Evolutionary conservation across 2,888 invertebrate genomes (phyloP).

Genomic region (Orthosia gothica): DNA sequence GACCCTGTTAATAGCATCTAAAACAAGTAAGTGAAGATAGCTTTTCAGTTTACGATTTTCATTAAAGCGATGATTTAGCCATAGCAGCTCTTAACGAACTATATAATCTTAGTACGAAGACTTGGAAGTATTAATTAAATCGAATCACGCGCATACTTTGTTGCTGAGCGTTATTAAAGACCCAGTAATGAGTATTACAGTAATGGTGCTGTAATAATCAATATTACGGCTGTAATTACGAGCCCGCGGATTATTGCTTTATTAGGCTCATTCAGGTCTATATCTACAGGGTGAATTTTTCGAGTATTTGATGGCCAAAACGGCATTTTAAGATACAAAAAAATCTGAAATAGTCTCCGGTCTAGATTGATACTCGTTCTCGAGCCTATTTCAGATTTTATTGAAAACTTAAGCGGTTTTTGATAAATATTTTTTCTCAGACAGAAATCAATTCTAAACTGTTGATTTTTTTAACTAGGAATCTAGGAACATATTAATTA

Average conservation of each 20-base stretch:
- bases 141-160: constrained; percentile 73
- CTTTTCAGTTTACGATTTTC: constrained; percentile 51
- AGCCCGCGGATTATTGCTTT: constrained; percentile 76
- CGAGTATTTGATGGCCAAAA: background rate
- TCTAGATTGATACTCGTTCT: no score
- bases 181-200: constrained; percentile 65
- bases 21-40: constrained; percentile 13
- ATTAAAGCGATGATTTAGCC: constrained; percentile 40
- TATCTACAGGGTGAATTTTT: constrained; percentile 25
- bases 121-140: constrained; percentile 65
- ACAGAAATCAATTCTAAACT: background rate
- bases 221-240: constrained; percentile 75
- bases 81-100: constrained; percentile 39
- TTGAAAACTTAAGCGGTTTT: no score
- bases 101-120: constrained; percentile 45
- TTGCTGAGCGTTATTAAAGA: constrained; percentile 70
- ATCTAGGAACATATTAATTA: no score
- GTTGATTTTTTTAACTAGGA: background rate
- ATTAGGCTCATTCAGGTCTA: constrained; percentile 65
- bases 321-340: no score
- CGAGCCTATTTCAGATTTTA: no score
- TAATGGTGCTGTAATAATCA: constrained; percentile 71
- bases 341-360: no score
- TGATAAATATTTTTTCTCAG: no score
- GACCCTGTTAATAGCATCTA: background rate